phyloP scores from a whole-genome alignment of 2,888 invertebrate genomes.

The Tipula lateralis region DNA sequence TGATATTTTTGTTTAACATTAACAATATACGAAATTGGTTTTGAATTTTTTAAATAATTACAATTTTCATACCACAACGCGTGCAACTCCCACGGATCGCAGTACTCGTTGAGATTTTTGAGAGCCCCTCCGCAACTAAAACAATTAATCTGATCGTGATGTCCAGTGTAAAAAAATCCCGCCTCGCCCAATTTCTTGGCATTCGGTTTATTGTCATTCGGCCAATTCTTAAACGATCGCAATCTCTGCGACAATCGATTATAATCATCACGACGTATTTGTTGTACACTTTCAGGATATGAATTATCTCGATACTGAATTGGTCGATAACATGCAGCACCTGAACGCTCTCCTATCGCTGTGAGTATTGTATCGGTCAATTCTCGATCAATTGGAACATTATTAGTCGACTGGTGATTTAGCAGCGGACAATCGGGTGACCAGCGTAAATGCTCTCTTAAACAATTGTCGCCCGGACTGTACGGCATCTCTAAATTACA shows the following conservation, averaged over 20 bases:
- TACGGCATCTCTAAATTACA: conserved; percentile 73
- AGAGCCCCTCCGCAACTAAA: conserved; percentile 92
- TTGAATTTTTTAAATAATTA: conserved; percentile 71
- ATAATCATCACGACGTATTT: neutral
- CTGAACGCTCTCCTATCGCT: conserved; percentile 48
- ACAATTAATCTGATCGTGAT: conserved; percentile 84
- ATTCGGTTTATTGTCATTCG: conserved; percentile 70
- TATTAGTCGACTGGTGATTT: conserved; percentile 58
- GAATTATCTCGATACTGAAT: neutral
- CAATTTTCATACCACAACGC: conserved; percentile 90
- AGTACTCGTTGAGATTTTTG: conserved; percentile 84
- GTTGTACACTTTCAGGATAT: conserved; percentile 29
- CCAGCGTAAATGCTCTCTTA: conserved; percentile 74
- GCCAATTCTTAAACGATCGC: conserved; percentile 74
- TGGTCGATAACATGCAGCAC: conserved; percentile 43
- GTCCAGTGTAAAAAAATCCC: conserved; percentile 88
- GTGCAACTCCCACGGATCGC: conserved; percentile 93
- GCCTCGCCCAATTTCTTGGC: conserved; percentile 79
- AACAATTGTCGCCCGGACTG: conserved; percentile 80
- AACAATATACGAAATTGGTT: conserved; percentile 70
- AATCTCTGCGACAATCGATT: conserved; percentile 56
- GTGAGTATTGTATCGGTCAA: conserved; percentile 43
- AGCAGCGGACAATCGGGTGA: conserved; percentile 76
- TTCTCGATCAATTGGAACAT: conserved; percentile 53
- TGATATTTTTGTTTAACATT: neutral